Base-by-base conservation (phyloP, 2,888 invertebrate species). In the Parasteatoda lunata region DNA sequence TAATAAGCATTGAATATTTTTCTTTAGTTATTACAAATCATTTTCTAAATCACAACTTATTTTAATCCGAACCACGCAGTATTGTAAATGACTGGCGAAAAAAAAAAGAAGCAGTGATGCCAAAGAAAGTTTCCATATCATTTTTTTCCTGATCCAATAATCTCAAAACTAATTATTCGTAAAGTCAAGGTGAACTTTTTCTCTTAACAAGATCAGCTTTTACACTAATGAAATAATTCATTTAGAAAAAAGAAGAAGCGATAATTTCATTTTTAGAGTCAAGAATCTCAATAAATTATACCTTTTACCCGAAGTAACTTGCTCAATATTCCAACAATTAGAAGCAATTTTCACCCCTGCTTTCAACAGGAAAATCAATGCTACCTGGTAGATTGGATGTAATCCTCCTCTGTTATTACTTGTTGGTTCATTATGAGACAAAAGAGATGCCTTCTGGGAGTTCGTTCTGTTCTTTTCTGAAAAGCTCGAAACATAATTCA, bases 391-490 rank as follows among this genome's bases (percentile, higher is more conserved):
- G 54, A 77, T 69, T 69, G 51, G 54, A 77, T 69, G 69, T 68
- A 77, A 77, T 68, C 69, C 54, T n/a, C 45, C 11, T 47, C 77
- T 69, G 77, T 77, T 77, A 77, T 59, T 77, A 77, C 69, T n/a
- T 15, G 45, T 8, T 77, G 52, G 69, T 68, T 77, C 77, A 68
- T 77, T 77, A 77, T 77, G 48, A 48, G 77, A 77, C 77, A 77
- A 77, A 69, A 59, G 77, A 59, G 15, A 69, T 49, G 15, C 54
- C 77, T 69, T 48, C 5, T 5, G 77, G 30, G 77, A 77, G 13
- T 77, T 69, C 30, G 51, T 69, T 48, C 49, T 30, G 13, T 71
- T 71, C 51, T 45, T 5, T 7, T 75, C 13, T 69, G n/a, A 4
- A 66, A 77, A 77, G 51, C 66, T 51, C 9, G 69, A 52, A 30